Evolutionary conservation across 2,113 vertebrate species (phyloP).

Genomic region (Madoqua kirkii): DNA sequence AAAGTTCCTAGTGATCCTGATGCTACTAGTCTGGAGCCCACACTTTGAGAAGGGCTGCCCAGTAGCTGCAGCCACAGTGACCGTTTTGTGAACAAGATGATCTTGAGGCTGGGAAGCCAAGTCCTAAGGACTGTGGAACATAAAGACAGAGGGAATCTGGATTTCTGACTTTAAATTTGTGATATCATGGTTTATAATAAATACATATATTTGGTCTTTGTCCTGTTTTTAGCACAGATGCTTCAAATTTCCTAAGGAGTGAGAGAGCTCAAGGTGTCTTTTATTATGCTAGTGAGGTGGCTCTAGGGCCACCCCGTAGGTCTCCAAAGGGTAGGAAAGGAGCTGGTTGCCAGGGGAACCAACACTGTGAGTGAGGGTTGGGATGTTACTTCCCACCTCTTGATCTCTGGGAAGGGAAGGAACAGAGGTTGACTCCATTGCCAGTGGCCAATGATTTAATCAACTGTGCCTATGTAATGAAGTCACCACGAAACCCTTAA

Average conservation of each 20-base stretch:
- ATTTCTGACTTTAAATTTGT: neutral
- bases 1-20: neutral
- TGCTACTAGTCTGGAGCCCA: neutral
- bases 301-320: neutral
- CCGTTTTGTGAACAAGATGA: neutral
- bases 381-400: neutral
- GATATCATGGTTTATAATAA: neutral
- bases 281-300: neutral
- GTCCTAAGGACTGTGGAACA: neutral
- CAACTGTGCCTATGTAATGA: neutral
- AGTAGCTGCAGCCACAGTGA: neutral
- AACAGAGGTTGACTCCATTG: neutral
- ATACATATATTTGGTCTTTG: neutral
- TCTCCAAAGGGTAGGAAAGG: neutral
- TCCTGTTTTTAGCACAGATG: neutral
- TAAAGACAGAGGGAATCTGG: neutral
- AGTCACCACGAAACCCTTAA: neutral
- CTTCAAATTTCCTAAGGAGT: neutral
- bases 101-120: neutral
- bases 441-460: neutral
- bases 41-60: neutral
- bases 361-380: neutral
- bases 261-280: neutral
- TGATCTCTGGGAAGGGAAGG: neutral
- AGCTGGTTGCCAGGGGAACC: neutral